phyloP scores from a whole-genome alignment of 2,797 vertebrate species.

The Bradypodion ventrale region DNA sequence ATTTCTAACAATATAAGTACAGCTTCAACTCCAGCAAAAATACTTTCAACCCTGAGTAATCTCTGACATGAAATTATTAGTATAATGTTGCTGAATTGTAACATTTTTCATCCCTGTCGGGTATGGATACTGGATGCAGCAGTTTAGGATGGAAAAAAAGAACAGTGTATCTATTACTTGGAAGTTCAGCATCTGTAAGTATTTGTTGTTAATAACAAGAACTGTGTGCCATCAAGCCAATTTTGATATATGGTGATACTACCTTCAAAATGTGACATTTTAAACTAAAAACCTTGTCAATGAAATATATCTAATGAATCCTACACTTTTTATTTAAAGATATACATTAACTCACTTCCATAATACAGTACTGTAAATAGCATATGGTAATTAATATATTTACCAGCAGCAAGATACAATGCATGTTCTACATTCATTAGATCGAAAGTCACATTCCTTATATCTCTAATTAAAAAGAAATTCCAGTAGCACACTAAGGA shows the following conservation, averaged over 20 bases:
- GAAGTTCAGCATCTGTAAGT: neutral
- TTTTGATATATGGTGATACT: neutral
- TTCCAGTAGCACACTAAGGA: neutral
- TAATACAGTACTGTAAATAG: too few relatives aligned
- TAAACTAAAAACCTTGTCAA: neutral
- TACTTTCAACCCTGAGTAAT: too few relatives aligned
- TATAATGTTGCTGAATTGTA: neutral
- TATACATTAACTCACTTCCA: neutral
- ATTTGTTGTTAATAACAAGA: too few relatives aligned
- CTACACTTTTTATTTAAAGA: neutral
- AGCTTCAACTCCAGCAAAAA: too few relatives aligned
- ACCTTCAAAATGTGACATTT: neutral
- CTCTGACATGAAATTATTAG: too few relatives aligned
- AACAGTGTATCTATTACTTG: neutral
- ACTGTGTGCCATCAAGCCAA: too few relatives aligned
- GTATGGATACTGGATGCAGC: neutral
- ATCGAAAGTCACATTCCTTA: neutral
- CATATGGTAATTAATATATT: too few relatives aligned
- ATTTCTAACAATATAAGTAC: neutral
- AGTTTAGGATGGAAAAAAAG: neutral
- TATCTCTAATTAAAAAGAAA: neutral
- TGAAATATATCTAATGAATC: conserved; percentile 1
- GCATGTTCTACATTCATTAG: neutral
- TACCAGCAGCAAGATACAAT: neutral
- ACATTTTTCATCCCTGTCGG: neutral